These are phyloP conservation scores for Sebastes jordani DNA, from an alignment of 2,797 vertebrate genomes.

Conservation along the genomic window DNA sequence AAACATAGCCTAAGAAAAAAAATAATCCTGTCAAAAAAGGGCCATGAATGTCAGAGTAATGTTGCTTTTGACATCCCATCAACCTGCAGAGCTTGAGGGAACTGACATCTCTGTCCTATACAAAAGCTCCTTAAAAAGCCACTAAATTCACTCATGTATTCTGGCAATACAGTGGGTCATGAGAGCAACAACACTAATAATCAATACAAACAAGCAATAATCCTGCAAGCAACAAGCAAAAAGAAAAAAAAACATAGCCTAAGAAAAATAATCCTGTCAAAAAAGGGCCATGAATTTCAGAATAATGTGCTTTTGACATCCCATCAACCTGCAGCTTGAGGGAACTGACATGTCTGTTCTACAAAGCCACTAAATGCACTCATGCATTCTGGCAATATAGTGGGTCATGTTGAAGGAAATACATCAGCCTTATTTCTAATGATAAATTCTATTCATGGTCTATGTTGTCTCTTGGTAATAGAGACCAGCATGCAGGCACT, in stretches of 20 bases:
- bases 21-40: background rate
- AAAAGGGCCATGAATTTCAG: background rate
- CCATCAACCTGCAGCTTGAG: conserved; percentile 2
- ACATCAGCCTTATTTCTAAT: background rate
- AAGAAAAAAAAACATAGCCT: background rate
- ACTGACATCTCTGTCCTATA: background rate
- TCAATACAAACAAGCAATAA: background rate
- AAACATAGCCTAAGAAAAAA: background rate
- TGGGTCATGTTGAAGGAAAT: background rate
- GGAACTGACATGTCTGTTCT: conserved; percentile 16
- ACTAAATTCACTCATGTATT: conserved; percentile 1
- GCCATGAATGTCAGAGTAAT: background rate
- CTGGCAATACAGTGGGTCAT: conserved; percentile 12
- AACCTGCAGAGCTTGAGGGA: background rate
- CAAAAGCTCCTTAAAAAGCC: conserved; percentile 13
- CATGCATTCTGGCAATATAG: conserved; percentile 3
- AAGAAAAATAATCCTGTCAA: background rate
- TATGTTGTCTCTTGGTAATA: background rate
- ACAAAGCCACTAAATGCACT: conserved; percentile 12
- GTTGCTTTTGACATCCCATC: conserved; percentile 12
- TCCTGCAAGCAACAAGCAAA: background rate
- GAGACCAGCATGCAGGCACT: conserved; percentile 32
- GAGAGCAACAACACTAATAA: background rate
- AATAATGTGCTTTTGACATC: background rate
- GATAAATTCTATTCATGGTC: background rate